Conservation (phyloP, 2,888 invertebrate genomes). For the Cantharis flavilabris region DNA sequence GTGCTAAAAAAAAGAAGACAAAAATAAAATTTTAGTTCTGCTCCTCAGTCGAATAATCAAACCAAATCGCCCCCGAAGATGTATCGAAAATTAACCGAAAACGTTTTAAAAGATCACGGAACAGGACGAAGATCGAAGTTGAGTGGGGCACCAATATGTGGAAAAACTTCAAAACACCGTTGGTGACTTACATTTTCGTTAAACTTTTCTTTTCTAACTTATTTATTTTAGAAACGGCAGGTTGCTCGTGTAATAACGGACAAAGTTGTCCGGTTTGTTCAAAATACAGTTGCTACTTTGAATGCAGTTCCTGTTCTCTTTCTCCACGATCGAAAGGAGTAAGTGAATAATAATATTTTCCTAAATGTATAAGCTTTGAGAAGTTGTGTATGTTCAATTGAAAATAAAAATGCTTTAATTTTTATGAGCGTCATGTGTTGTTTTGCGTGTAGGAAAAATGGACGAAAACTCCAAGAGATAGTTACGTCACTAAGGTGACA, state of each 20-base stretch:
- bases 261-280: constrained; percentile 39
- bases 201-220: not conserved
- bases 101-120: not conserved
- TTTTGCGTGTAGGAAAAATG: not conserved
- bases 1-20: not conserved
- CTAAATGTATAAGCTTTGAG: not conserved
- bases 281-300: constrained; percentile 40
- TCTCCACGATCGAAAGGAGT: not conserved
- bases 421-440: not conserved
- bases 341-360: not conserved
- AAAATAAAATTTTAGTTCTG: not conserved
- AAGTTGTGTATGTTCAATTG: not conserved
- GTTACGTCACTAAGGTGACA: not conserved
- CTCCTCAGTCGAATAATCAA: not conserved
- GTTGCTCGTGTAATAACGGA: constrained; percentile 18
- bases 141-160: not conserved
- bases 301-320: constrained; percentile 9
- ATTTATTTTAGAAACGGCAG: constrained; percentile 3
- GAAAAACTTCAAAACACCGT: not conserved
- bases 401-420: not conserved
- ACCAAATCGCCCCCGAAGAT: not conserved
- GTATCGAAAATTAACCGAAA: not conserved
- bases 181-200: not conserved
- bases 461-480: not conserved
- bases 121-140: constrained; percentile 12